Base-by-base conservation (phyloP, 2,797 vertebrate genomes). In the Lagorchestes hirsutus region DNA sequence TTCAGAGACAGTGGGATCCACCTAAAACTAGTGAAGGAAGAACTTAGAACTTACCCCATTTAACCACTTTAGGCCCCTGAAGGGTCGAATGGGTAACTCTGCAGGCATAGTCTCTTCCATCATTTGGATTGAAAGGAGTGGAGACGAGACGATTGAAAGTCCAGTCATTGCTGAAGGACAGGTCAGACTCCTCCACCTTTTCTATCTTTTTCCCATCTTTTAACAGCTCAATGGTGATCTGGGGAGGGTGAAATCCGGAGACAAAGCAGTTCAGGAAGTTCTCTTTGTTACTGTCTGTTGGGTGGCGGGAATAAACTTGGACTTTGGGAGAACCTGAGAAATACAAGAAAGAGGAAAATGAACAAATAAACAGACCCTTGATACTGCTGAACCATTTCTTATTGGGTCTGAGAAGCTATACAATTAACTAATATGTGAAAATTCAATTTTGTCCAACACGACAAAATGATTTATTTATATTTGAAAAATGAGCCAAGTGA, bases 181-280 rank as follows among this genome's bases (percentile, higher is more conserved):
- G 98, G 97, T 99, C 99, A 0, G 99, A 97, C 91, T 98, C 98
- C 0, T 93, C 0, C 0, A 98, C 18, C 0, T 0, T 0, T 0
- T 28, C 0, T 0, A 99, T 96, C 0, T 94, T 95, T 0, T 0
- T 0, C 0, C 57, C 99, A 0, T 99, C 67, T 94, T 98, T 98
- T 82, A 99, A 18, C 0, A 99, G 93, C 0, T 95, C 0, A 24
- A 99, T 98, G 0, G 34, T 90, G 54, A 99, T 99, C 74, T 99
- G 98, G 0, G 99, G 99, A 0, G 99, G 99, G 58, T 99, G 98
- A 97, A 99, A 99, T 0, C 95, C 93, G 0, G 97, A 99, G 0
- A 99, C 98, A 0, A 98, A 99, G 98, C 99, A 99, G 92, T 99
- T 99, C 4, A 99, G 96, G 0, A 0, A 24, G 94, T 99, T 99